Evolutionary conservation across 2,888 invertebrate species (phyloP), one percentile per base, ranked within the genome.

Genomic region (Limenitis camilla): DNA sequence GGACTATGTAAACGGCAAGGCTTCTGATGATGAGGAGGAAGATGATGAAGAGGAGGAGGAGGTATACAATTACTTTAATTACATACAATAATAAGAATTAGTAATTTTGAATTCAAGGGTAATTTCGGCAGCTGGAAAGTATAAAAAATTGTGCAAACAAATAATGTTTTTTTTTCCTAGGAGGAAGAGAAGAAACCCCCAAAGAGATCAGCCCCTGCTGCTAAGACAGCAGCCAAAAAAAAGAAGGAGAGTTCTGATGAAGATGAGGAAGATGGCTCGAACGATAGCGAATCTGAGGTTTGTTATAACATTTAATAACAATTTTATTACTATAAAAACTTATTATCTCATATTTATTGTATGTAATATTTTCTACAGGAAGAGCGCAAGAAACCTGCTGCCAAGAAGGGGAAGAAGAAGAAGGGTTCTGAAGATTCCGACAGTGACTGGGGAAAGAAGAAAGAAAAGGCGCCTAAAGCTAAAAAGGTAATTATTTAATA

Each of bases 371-470:
- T 29, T 19, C 35, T 46, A 9, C 33, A 67, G 60, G 66, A 67
- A 52, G 66, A 65, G 35, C 67, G 70, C 67, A 73, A 83, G 36
- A 91, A 91, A 66, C 90, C 91, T 62, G 81, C 84, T 9, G 78
- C 73, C 65, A 69, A 85, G 73, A 66, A 85, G 71, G 68, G 72
- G 70, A 76, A 69, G 63, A 91, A 88, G 81, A 92, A 90, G 88
- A 91, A 90, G 81, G 91, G 90, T 1, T 91, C 91, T 4, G 91
- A 91, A 41, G 92, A 92, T 61, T 91, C 91, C 27, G 92, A 92
- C 68, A 91, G 91, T 62, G 91, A 92, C 63, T 90, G 92, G 91
- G 89, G 86, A 27, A 91, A 91, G 72, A 88, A 88, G 61, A 91
- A 90, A 68, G 74, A 74, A 53, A 72, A 90, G 64, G 61, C 69